Base-by-base conservation (phyloP, 2,113 vertebrate species). In the Eira barbara region DNA sequence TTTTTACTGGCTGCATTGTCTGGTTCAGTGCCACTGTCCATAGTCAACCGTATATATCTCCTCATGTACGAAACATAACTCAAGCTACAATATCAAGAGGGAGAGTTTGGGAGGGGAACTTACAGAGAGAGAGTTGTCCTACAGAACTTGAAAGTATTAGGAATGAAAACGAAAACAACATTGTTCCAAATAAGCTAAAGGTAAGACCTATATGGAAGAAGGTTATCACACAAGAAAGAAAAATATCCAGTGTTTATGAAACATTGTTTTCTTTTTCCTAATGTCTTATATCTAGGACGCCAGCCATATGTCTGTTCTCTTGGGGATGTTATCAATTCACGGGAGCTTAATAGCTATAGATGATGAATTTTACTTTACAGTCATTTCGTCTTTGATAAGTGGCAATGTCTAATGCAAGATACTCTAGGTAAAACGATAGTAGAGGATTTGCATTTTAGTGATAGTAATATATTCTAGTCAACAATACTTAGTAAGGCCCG, bases 361-460 rank as follows among this genome's bases (percentile, higher is more conserved):
- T 91, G 86, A 94, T 96, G 52, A 91, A 96, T 97, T 92, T 94
- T 93, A 93, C 25, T 89, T 93, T 95, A 34, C 65, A 69, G 85
- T 89, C 81, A n/a, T 85, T 86, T 88, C 91, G 88, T 74, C 89
- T 95, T 91, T 83, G 82, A 94, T 78, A 82, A 89, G 76, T 39
- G 18, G 20, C 39, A 94, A 65, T 83, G 27, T 45, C 52, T 93
- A 89, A 34, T 34, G 25, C 39, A 89, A 95, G 73, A 73, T 63
- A 45, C 29, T 42, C 7, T 8, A 69, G 31, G 89, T 61, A 84
- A 95, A 88, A 74, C 3, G 20, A 71, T 63, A 79, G 42, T 10
- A 55, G 10, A 69, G 74, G 86, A 57, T 67, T 34, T 71, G 47
- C 15, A 52, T 82, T 74, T 93, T 39, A 78, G 45, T 57, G 42